Base-by-base conservation (phyloP, 2,888 invertebrate genomes). In the Rambutsinella grinnellia region DNA sequence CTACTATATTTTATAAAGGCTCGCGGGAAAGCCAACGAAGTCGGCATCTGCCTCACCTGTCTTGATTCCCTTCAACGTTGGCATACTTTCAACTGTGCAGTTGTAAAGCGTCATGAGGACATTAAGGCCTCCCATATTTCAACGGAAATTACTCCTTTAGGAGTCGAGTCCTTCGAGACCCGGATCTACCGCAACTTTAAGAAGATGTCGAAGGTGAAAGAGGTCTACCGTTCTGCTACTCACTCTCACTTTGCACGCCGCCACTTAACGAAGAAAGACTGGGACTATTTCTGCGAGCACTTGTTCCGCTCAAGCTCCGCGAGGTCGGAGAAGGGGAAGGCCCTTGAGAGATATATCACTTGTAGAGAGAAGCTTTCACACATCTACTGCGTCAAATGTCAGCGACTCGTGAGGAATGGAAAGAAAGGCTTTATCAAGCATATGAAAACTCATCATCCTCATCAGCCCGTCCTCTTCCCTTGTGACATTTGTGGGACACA, bases 211-310 rank as follows among this genome's bases (percentile, higher is more conserved):
- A 81, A 77, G 74, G 83, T 83, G 13, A 80, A 82, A 68, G 81
- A 81, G 68, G 82, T 83, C 8, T 83, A 80, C 57, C 47, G 62
- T 51, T 67, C 75, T 5, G 81, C 81, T 0, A 82, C 82, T 17
- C 83, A 83, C 49, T 49, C 72, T 19, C 80, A 83, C 51, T 80
- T 79, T 19, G 57, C 77, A 8, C 53, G 81, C 2, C 68, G 83
- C 13, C 67, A 68, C 65, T 65, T 83, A 17, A 80, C 79, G 2
- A 80, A 83, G 23, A 81, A 79, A 53, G 83, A 83, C 62, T 83
- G 82, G 83, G 83, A 83, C 51, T 83, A 76, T 58, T 82, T 83
- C 53, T 83, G 82, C 65, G 82, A 82, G 21, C 78, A 83, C 56
- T 69, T 83, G 6, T 83, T 82, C 65, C 81, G 80, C 51, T 81